These are phyloP conservation scores for Limnephilus rhombicus DNA, from an alignment of 2,888 invertebrate species.

Conservation along the genomic window DNA sequence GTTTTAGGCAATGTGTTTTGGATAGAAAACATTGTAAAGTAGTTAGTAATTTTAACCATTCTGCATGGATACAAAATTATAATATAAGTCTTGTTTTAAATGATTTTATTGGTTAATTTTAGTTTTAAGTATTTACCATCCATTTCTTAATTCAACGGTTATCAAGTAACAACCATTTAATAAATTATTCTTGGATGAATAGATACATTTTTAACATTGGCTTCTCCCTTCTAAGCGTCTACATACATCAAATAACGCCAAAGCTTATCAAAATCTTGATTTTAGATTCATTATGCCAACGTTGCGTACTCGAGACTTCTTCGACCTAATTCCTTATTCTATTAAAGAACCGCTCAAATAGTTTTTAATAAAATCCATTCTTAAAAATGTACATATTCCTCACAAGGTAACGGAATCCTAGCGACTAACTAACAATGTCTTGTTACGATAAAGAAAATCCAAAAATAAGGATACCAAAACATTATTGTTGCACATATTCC, in stretches of 20 bases:
- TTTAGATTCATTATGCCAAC: not conserved
- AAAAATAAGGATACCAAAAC: constrained; percentile 31
- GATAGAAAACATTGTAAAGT: constrained; percentile 56
- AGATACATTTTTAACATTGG: constrained; percentile 56
- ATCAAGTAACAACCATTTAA: constrained; percentile 5
- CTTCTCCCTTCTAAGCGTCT: constrained; percentile 12
- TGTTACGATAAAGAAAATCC: constrained; percentile 18
- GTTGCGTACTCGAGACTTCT: constrained; percentile 9
- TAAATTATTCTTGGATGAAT: constrained; percentile 53
- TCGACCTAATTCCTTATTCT: constrained; percentile 39
- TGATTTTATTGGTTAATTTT: constrained; percentile 34
- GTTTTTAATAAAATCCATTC: constrained; percentile 49
- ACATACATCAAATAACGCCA: not conserved
- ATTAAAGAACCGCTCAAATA: constrained; percentile 55
- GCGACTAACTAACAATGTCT: constrained; percentile 29
- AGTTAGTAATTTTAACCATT: constrained; percentile 57
- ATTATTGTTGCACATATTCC: constrained; percentile 49
- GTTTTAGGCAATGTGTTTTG: constrained; percentile 60
- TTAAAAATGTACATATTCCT: constrained; percentile 58
- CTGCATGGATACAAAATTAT: constrained; percentile 50
- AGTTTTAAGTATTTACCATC: constrained; percentile 12
- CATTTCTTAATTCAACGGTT: constrained; percentile 14
- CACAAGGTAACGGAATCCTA: constrained; percentile 41
- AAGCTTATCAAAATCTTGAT: not conserved
- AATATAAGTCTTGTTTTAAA: constrained; percentile 45